These are phyloP conservation scores for Glareola pratincola DNA, from an alignment of 2,113 vertebrate genomes.

Conservation along the genomic window DNA sequence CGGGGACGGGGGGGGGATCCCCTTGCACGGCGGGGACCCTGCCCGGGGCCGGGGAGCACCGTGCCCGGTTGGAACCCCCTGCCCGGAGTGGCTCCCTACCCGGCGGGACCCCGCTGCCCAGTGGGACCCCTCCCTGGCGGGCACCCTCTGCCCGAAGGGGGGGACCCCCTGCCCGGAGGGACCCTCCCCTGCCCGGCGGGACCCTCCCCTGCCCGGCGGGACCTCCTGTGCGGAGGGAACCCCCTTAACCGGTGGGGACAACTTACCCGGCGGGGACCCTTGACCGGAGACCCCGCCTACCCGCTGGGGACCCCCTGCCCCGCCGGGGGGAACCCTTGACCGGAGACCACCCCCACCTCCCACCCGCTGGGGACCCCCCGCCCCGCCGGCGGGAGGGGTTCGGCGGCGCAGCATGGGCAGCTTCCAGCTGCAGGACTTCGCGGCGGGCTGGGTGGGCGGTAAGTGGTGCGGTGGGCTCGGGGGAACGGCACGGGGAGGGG, in stretches of 20 bases:
- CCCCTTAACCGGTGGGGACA: no score
- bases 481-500: no score
- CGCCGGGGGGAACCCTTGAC: no score
- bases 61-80: neutral
- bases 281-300: neutral
- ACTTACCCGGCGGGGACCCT: no score
- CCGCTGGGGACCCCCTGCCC: neutral
- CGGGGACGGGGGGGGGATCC: no score
- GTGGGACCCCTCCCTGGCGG: no score
- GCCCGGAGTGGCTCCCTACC: neutral
- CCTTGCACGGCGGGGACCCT: neutral
- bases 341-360: no score
- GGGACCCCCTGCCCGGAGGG: no score
- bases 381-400: neutral
- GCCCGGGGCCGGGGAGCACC: no score
- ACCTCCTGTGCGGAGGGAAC: neutral
- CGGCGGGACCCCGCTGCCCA: no score
- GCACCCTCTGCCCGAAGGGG: neutral
- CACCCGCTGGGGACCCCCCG: no score
- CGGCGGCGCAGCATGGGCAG: neutral
- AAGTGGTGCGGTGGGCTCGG: neutral
- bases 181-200: no score
- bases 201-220: neutral
- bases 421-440: slow-evolving; percentile 72
- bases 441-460: slow-evolving; percentile 78